These are phyloP conservation scores for Rhabdophis nuchalis DNA, from an alignment of 2,797 vertebrate genomes.

Conservation along the genomic window DNA sequence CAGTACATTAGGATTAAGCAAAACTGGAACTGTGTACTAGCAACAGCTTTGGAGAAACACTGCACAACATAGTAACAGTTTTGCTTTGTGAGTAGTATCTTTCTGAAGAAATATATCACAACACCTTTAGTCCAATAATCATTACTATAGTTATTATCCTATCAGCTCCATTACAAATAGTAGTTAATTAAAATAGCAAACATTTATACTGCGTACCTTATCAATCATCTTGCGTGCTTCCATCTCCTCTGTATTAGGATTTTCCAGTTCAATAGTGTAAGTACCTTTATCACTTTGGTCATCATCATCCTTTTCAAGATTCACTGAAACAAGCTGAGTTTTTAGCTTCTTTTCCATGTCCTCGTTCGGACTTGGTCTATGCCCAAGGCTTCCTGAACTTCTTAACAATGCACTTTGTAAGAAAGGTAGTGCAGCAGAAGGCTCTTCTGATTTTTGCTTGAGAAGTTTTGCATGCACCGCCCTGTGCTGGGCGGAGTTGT, in stretches of 20 bases:
- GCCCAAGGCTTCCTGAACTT: slow-evolving; percentile 85
- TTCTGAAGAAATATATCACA: background rate
- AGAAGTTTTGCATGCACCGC: slow-evolving; percentile 78
- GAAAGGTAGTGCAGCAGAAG: slow-evolving; percentile 71
- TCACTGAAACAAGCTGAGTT: slow-evolving; percentile 65
- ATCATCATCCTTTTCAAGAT: slow-evolving; percentile 80
- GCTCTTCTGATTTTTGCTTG: slow-evolving; percentile 91
- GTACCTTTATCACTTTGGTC: slow-evolving; percentile 96
- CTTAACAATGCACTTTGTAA: slow-evolving; percentile 75
- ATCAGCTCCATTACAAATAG: background rate
- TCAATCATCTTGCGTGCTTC: slow-evolving; percentile 96
- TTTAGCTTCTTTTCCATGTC: slow-evolving; percentile 75
- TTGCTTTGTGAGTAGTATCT: background rate
- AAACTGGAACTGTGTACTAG: background rate
- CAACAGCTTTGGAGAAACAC: background rate
- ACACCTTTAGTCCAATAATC: background rate
- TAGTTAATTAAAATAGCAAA: background rate
- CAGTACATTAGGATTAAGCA: background rate
- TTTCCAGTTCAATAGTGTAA: slow-evolving; percentile 95
- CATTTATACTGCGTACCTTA: slow-evolving; percentile 78
- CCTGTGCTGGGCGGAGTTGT: slow-evolving; percentile 69
- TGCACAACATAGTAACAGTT: background rate
- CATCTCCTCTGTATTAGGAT: slow-evolving; percentile 88
- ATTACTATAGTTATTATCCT: background rate
- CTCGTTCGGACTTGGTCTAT: slow-evolving; percentile 80